Evolutionary conservation across 2,113 vertebrate species (phyloP).

Genomic region (Collichthys lucidus): DNA sequence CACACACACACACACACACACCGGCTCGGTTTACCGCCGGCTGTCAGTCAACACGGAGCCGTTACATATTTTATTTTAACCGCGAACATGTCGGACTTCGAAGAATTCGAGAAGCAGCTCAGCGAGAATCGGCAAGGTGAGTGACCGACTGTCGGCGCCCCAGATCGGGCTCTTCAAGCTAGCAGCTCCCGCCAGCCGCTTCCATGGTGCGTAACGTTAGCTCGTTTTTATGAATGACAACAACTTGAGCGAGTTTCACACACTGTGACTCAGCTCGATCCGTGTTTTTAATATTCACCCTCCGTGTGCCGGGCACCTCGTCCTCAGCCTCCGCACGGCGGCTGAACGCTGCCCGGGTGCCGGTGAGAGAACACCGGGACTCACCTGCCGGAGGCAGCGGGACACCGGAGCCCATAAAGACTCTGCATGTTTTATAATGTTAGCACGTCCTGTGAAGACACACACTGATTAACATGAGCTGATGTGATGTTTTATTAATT

Average conservation of each 20-base stretch:
- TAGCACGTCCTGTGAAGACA: too few relatives aligned
- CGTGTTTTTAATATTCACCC: not conserved
- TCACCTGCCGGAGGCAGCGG: not conserved
- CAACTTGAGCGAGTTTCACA: conserved; percentile 7
- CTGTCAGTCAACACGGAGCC: not conserved
- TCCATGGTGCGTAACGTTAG: conserved; percentile 13
- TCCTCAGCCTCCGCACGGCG: not conserved
- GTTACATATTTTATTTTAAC: not conserved
- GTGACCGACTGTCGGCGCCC: not conserved
- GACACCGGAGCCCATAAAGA: not conserved
- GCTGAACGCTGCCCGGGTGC: not conserved
- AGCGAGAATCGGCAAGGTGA: conserved; percentile 84
- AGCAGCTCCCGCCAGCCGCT: conserved; percentile 14
- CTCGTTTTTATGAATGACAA: conserved; percentile 53
- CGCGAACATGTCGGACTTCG: conserved; percentile 82
- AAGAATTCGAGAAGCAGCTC: conserved; percentile 86
- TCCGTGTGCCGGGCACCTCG: not conserved
- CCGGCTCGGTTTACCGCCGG: not conserved
- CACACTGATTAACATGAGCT: too few relatives aligned
- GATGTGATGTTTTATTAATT: too few relatives aligned
- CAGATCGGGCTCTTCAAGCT: conserved; percentile 23
- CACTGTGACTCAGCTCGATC: conserved; percentile 29
- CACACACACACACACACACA: too few relatives aligned
- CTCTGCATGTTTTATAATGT: too few relatives aligned
- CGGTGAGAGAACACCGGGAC: not conserved